Evolutionary conservation across 2,113 vertebrate species (phyloP).

Genomic region (Okapia johnstoni): DNA sequence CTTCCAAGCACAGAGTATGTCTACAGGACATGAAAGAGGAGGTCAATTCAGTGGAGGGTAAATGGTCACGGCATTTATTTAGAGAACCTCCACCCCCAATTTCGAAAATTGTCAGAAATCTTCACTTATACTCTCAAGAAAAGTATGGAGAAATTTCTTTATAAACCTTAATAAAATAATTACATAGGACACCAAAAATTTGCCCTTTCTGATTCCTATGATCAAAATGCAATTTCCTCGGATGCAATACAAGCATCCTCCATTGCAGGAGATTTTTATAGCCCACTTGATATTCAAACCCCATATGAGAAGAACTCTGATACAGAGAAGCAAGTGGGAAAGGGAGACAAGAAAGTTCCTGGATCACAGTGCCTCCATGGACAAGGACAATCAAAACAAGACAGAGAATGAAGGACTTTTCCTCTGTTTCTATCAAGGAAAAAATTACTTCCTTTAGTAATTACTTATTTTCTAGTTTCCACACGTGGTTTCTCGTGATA

Average conservation of each 20-base stretch:
- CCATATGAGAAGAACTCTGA: not conserved
- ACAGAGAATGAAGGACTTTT: not conserved
- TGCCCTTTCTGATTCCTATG: not conserved
- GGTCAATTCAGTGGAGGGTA: not conserved
- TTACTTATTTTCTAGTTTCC: conserved; percentile 48
- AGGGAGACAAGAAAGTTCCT: not conserved
- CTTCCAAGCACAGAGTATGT: not conserved
- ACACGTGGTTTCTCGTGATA: conserved; percentile 32
- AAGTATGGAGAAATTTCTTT: not conserved
- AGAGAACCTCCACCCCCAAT: not conserved
- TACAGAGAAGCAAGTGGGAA: not conserved
- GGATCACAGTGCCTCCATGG: not conserved
- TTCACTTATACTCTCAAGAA: not conserved
- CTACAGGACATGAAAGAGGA: conserved; percentile 23
- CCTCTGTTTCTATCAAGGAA: not conserved
- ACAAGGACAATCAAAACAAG: not conserved
- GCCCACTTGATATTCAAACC: not conserved
- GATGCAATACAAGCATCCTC: not conserved
- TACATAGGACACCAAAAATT: not conserved
- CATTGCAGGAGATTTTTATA: not conserved
- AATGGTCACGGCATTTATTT: not conserved
- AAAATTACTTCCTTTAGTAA: not conserved
- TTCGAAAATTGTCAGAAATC: not conserved
- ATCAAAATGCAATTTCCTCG: not conserved
- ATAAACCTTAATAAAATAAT: not conserved